Percentiles rank a stretch among this genome's conserved stretches.
Evolutionary conservation across 2,797 vertebrate species (phyloP).

Genomic region (Smutsia temminckii): DNA sequence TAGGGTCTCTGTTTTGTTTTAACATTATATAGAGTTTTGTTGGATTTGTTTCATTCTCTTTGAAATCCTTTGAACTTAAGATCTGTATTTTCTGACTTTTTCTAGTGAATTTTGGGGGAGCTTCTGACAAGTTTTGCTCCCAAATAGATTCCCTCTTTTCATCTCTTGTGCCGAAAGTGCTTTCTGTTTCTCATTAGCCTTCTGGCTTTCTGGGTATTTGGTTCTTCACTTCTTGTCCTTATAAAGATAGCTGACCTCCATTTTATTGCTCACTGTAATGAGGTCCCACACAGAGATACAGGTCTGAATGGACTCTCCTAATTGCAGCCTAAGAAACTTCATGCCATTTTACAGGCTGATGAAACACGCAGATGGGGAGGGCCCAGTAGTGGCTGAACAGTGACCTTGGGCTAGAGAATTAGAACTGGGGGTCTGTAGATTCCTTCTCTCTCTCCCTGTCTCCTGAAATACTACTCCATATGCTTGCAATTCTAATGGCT

Average conservation of each 20-base stretch:
- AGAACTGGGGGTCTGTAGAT: not conserved
- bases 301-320: not conserved
- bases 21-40: not conserved
- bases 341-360: conserved; percentile 18
- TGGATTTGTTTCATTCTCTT: not conserved
- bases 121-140: not conserved
- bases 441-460: not conserved
- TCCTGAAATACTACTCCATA: not conserved
- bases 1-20: not conserved
- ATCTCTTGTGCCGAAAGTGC: not conserved
- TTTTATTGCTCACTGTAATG: conserved; percentile 62
- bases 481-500: not conserved
- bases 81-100: not conserved
- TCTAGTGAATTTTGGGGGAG: not conserved
- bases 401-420: conserved; percentile 48
- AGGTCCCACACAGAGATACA: conserved; percentile 27
- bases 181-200: conserved; percentile 50
- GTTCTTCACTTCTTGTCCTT: not conserved
- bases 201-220: conserved; percentile 14
- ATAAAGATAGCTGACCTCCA: conserved; percentile 51
- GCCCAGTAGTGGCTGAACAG: not conserved
- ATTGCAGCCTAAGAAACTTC: not conserved
- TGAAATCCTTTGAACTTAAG: not conserved
- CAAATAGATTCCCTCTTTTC: not conserved
- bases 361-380: not conserved